Evolutionary conservation across 2,113 vertebrate species (phyloP).

Genomic region (Heloderma charlesbogerti): DNA sequence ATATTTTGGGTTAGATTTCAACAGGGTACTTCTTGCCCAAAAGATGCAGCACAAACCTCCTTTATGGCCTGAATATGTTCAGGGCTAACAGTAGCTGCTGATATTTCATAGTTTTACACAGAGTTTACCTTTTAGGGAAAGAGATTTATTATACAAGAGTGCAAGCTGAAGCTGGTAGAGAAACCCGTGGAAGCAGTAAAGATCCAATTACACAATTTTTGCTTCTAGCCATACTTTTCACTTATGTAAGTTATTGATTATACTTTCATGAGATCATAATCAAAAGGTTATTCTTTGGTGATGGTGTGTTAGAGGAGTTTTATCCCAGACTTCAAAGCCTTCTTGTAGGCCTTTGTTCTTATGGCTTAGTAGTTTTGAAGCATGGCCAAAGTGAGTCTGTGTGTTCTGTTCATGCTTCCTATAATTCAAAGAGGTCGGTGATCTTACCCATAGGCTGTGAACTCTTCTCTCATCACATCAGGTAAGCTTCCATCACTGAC

Average conservation of each 20-base stretch:
- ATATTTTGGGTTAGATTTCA: constrained; percentile 1
- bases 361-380: constrained; percentile 82
- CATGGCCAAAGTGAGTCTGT: constrained; percentile 77
- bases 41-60: not conserved
- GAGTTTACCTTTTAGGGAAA: constrained; percentile 61
- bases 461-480: constrained; percentile 75
- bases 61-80: constrained; percentile 39
- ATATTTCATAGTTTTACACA: constrained; percentile 69
- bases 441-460: constrained; percentile 70
- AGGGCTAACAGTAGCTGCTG: constrained; percentile 64
- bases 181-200: constrained; percentile 81
- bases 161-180: constrained; percentile 58
- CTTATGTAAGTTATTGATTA: constrained; percentile 82
- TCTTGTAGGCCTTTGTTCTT: constrained; percentile 83
- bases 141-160: constrained; percentile 59
- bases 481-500: constrained; percentile 68
- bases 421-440: constrained; percentile 76
- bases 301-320: constrained; percentile 83
- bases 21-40: not conserved
- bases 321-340: constrained; percentile 88
- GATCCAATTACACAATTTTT: constrained; percentile 77
- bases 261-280: constrained; percentile 88
- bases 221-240: constrained; percentile 80
- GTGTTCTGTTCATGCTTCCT: constrained; percentile 81
- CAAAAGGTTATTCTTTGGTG: constrained; percentile 83